These are phyloP conservation scores for Ectemnius cavifrons DNA, from an alignment of 2,888 invertebrate species.

Conservation along the genomic window DNA sequence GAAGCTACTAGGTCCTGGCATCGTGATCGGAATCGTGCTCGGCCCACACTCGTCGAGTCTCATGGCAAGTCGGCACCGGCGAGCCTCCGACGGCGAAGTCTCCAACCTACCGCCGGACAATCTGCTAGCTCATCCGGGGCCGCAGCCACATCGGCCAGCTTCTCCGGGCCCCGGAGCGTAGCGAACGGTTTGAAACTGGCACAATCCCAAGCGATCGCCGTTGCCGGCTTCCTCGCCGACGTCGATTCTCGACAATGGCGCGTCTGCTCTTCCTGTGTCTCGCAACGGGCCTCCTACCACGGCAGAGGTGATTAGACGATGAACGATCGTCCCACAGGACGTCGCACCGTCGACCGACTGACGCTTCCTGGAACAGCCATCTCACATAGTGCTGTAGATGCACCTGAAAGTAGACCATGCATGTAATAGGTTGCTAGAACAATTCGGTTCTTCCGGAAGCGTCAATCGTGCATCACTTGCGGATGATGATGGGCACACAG, in stretches of 20 bases:
- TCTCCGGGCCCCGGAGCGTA: conserved; percentile 75
- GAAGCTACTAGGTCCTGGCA: conserved; percentile 26
- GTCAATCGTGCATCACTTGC: background rate
- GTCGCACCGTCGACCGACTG: background rate
- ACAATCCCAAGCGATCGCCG: conserved; percentile 86
- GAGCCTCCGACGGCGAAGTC: conserved; percentile 43
- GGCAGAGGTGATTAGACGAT: conserved; percentile 81
- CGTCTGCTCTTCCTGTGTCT: conserved; percentile 75
- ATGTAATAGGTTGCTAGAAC: no score
- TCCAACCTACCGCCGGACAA: conserved; percentile 24
- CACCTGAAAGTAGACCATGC: background rate
- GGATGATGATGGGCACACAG: background rate
- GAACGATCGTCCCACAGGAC: conserved; percentile 6
- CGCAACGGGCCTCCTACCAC: conserved; percentile 83
- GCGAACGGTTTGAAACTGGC: conserved; percentile 86
- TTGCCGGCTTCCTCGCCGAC: conserved; percentile 83
- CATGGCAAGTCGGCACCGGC: conserved; percentile 57
- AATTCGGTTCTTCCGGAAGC: background rate
- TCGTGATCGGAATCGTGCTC: conserved; percentile 30
- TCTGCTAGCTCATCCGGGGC: conserved; percentile 45
- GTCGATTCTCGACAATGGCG: conserved; percentile 79
- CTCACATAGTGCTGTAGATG: background rate
- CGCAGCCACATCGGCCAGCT: conserved; percentile 10
- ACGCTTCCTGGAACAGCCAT: conserved; percentile 19
- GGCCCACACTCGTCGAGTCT: conserved; percentile 29